Conservation (phyloP, 2,113 vertebrate genomes). For the Nanger granti region DNA sequence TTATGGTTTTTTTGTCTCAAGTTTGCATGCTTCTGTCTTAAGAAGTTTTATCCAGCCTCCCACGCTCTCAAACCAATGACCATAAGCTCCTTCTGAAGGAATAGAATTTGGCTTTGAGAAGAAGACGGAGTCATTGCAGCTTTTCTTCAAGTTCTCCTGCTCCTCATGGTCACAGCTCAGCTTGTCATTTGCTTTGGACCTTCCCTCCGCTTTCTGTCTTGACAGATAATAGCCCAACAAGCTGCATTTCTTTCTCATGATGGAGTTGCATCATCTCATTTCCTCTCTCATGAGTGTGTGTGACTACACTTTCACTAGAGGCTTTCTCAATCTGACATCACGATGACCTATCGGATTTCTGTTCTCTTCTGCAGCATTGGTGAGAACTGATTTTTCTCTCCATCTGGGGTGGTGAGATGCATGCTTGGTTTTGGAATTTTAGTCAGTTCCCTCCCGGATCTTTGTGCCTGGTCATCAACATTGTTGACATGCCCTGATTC, state of each 20-base stretch:
- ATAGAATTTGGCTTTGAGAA: neutral
- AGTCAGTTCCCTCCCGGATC: neutral
- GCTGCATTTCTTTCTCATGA: neutral
- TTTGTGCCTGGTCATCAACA: neutral
- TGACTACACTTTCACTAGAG: neutral
- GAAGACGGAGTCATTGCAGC: neutral
- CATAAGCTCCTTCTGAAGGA: neutral
- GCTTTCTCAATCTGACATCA: neutral
- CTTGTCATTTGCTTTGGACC: neutral
- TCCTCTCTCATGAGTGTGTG: neutral
- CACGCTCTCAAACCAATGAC: neutral
- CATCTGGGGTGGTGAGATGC: neutral
- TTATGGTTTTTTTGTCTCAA: neutral
- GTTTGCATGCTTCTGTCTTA: neutral
- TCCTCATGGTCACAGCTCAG: neutral
- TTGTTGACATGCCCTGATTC: neutral
- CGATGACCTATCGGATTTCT: neutral
- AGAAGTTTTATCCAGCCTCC: neutral
- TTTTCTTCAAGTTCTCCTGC: neutral
- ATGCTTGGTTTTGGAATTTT: neutral
- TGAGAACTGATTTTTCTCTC: neutral
- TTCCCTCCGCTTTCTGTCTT: neutral
- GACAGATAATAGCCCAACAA: neutral
- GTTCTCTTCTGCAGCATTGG: neutral
- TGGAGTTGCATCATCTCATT: neutral